Percentiles rank a stretch among this genome's conserved stretches.
These are phyloP conservation scores for Scaptodrosophila lebanonensis DNA, from an alignment of 1,140 invertebrate species.

Conservation along the genomic window DNA sequence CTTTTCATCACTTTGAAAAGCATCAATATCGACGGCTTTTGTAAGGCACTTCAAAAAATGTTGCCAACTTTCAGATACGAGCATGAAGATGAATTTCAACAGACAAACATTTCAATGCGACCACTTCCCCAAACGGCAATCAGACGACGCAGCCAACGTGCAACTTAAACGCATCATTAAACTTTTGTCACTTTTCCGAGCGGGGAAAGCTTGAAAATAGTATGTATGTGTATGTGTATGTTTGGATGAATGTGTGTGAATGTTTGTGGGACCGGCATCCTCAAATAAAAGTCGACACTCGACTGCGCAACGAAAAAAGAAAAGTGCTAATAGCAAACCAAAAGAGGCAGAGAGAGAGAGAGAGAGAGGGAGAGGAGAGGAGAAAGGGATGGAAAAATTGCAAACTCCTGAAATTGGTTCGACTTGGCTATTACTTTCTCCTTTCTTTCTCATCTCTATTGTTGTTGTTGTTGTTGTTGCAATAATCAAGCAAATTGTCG, in stretches of 20 bases:
- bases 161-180: conserved; percentile 72
- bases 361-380: conserved; percentile 1
- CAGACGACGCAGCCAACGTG: conserved; percentile 12
- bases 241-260: no score
- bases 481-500: conserved; percentile 69
- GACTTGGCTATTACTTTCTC: conserved; percentile 7
- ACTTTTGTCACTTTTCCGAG: conserved; percentile 60
- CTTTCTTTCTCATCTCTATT: background rate
- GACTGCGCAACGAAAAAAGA: conserved; percentile 42
- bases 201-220: conserved; percentile 10
- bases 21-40: no score
- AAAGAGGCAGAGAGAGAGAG: conserved; percentile 19
- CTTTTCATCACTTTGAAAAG: no score
- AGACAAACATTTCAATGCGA: conserved; percentile 8
- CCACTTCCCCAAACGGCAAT: conserved; percentile 11
- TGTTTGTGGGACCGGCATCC: no score
- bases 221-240: no score
- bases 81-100: no score
- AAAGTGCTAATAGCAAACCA: conserved; percentile 59
- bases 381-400: conserved; percentile 13
- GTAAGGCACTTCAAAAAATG: no score
- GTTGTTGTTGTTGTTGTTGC: conserved; percentile 22
- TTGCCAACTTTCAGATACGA: conserved; percentile 12
- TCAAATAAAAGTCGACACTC: conserved; percentile 36
- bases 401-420: conserved; percentile 38